Base-by-base conservation (phyloP, 2,797 vertebrate genomes). In the Selene dorsalis region DNA sequence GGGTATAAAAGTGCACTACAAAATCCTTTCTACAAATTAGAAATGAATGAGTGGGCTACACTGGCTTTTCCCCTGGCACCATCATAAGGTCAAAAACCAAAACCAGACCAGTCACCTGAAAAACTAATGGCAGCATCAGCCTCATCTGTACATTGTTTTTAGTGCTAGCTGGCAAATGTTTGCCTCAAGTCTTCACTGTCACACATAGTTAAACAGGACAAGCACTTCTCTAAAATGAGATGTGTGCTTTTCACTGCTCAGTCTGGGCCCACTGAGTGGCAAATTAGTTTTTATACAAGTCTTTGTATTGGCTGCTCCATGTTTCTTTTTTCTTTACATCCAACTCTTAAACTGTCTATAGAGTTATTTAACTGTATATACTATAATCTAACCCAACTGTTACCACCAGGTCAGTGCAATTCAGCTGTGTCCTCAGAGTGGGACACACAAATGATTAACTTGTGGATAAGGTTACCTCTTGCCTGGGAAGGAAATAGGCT, bases 391-490 rank as follows among this genome's bases (percentile, higher is more conserved):
- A 71, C 70, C 32, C 18, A 53, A 12, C 48, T 70, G 41, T 26
- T 70, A 30, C 28, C 30, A 72, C 6, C 17, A 62, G 65, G 50
- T 87, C 82, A 67, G 26, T 47, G 28, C 57, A 68, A 73, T 82
- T 77, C 35, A 6, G 45, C 61, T 11, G 48, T 45, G 32, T 59
- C 65, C 53, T 66, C 60, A 30, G 24, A 62, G 26, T 39, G 60
- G 18, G 39, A 75, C 30, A 22, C 60, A 71, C 64, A 75, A 59
- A 70, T 76, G 20, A 84, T 76, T 38, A 80, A 69, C 58, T 65
- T 1, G 9, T 62, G 62, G 41, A 71, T 68, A 69, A 82, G 65
- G 73, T 66, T 80, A 68, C 32, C 70, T 68, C 10, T 38, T 41
- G 38, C n/a, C 30, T 8, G 28, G 14, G 59, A 72, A 75, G 50